Evolutionary conservation across 2,888 invertebrate species (phyloP).

Genomic region (Leucoma salicis): DNA sequence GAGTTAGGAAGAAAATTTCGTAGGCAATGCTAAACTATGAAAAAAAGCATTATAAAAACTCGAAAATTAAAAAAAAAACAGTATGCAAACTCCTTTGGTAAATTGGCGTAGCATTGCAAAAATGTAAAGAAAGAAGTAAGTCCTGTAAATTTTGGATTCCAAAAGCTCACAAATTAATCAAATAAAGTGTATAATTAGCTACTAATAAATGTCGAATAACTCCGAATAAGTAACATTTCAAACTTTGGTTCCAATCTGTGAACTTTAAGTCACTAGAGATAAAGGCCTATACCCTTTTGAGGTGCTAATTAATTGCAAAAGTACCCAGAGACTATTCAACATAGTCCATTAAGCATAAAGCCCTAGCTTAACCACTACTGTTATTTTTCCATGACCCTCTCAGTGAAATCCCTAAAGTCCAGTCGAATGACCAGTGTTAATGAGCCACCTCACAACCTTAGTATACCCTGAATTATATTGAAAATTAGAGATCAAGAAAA

Average conservation of each 20-base stretch:
- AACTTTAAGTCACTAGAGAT: constrained; percentile 45
- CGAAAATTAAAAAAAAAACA: too few relatives aligned
- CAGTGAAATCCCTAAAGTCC: constrained; percentile 66
- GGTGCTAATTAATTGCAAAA: constrained; percentile 72
- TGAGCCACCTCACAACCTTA: constrained; percentile 24
- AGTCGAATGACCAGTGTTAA: constrained; percentile 43
- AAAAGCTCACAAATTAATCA: too few relatives aligned
- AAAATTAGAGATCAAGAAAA: constrained; percentile 33
- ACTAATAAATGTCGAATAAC: too few relatives aligned
- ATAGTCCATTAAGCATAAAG: constrained; percentile 73
- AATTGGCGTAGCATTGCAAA: too few relatives aligned
- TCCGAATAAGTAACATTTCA: too few relatives aligned
- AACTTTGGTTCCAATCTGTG: constrained; percentile 40
- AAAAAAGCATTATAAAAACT: too few relatives aligned
- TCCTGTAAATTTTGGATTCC: too few relatives aligned
- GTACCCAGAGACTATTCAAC: constrained; percentile 54
- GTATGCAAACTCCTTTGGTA: too few relatives aligned
- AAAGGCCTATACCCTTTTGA: constrained; percentile 43
- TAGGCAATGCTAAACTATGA: too few relatives aligned
- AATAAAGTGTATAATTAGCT: too few relatives aligned
- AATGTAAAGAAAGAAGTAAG: too few relatives aligned
- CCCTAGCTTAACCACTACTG: constrained; percentile 57
- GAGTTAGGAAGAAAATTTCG: too few relatives aligned
- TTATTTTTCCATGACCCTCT: constrained; percentile 66
- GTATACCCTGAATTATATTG: constrained; percentile 16